Conservation (phyloP, 2,113 vertebrate species). For the Anas platyrhynchos region DNA sequence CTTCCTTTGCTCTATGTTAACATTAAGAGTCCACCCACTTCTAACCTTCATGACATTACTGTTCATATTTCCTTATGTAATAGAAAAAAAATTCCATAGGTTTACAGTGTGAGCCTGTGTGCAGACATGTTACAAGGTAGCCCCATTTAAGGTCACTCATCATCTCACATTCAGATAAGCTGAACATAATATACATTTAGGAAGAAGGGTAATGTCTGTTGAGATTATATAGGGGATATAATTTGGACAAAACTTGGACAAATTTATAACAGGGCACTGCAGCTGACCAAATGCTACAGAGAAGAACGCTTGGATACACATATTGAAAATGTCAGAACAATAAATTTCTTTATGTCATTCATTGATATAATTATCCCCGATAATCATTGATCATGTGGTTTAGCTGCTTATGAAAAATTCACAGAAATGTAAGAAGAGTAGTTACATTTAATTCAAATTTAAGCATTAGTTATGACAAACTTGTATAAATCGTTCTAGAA, state of each 20-base stretch:
- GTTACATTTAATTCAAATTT: background rate
- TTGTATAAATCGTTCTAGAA: background rate
- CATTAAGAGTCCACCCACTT: background rate
- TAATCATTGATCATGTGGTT: background rate
- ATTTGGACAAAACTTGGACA: background rate
- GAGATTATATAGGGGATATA: background rate
- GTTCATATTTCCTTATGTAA: background rate
- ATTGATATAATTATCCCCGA: too few species aligned
- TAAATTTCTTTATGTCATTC: background rate
- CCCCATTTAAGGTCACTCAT: background rate
- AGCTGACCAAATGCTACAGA: background rate
- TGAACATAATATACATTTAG: background rate
- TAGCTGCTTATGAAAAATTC: background rate
- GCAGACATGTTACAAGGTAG: background rate
- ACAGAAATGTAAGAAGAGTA: background rate
- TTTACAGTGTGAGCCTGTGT: background rate
- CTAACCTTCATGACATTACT: background rate
- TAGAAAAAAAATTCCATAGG: background rate
- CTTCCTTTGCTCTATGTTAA: background rate
- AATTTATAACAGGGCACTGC: background rate
- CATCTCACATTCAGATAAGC: background rate
- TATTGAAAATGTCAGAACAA: background rate
- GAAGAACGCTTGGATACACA: background rate
- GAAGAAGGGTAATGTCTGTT: background rate
- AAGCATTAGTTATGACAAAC: background rate